Percentiles rank a stretch among this genome's conserved stretches.
phyloP scores from a whole-genome alignment of 2,113 vertebrate species.

The Synchiropus splendidus region DNA sequence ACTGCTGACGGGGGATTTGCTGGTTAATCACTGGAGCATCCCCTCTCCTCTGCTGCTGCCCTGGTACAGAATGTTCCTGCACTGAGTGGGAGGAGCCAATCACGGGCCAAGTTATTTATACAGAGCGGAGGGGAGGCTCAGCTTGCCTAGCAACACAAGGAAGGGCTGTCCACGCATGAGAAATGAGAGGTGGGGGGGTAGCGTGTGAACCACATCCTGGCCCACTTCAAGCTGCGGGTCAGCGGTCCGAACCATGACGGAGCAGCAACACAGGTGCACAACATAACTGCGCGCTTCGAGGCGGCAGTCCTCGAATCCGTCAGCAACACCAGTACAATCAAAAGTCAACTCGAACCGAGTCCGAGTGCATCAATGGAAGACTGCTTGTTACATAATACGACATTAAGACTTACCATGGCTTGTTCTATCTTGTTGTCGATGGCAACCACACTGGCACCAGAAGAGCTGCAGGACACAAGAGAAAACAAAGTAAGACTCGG shows the following conservation, averaged over 20 bases:
- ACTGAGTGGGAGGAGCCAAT: constrained; percentile 65
- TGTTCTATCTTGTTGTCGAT: constrained; percentile 99
- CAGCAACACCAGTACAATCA: too few relatives aligned
- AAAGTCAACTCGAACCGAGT: too few relatives aligned
- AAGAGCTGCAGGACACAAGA: constrained; percentile 71
- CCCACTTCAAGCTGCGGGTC: constrained; percentile 28
- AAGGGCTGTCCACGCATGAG: constrained; percentile 5
- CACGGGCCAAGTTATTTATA: constrained; percentile 77
- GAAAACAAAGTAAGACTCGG: not conserved
- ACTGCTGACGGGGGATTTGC: constrained; percentile 1
- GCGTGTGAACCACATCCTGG: constrained; percentile 39
- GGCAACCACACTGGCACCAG: constrained; percentile 91
- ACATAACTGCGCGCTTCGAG: too few relatives aligned
- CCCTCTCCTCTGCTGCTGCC: constrained; percentile 15
- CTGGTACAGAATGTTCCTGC: constrained; percentile 71
- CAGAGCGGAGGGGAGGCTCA: constrained; percentile 69
- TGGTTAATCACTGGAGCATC: constrained; percentile 41
- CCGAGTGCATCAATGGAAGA: too few relatives aligned
- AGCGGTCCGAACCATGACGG: constrained; percentile 17
- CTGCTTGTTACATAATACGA: too few relatives aligned
- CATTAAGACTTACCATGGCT: constrained; percentile 76
- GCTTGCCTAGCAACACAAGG: constrained; percentile 85
- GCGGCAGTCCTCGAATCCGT: too few relatives aligned
- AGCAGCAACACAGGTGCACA: not conserved
- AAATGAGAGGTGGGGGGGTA: constrained; percentile 6